Percentiles rank a stretch among this genome's conserved stretches.
Conservation (phyloP, 1,140 invertebrate species). For the Microvelia longipes region DNA sequence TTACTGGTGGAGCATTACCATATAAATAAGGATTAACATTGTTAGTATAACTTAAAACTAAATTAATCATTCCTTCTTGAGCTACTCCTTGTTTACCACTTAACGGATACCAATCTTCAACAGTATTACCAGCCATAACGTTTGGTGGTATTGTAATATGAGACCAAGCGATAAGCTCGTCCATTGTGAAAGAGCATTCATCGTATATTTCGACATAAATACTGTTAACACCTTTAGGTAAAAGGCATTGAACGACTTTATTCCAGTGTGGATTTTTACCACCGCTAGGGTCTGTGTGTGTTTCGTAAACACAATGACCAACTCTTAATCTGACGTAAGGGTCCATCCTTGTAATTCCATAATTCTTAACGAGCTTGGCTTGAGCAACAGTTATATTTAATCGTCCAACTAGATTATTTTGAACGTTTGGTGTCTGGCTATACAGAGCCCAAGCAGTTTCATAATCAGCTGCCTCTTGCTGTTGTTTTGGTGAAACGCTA, state of each 20-base stretch:
- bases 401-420: constrained; percentile 49
- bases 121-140: constrained; percentile 70
- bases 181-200: constrained; percentile 88
- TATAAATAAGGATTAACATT: constrained; percentile 13
- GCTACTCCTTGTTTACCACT: constrained; percentile 85
- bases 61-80: constrained; percentile 72
- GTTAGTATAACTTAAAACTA: constrained; percentile 60
- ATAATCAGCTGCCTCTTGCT: constrained; percentile 58
- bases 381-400: constrained; percentile 69
- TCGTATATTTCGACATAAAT: constrained; percentile 91
- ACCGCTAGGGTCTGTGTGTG: constrained; percentile 82
- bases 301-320: constrained; percentile 87
- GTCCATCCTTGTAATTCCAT: constrained; percentile 91
- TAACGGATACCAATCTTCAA: constrained; percentile 85
- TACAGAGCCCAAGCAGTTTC: constrained; percentile 65
- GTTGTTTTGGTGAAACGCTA: constrained; percentile 35
- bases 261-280: constrained; percentile 94
- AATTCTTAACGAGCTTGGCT: constrained; percentile 87
- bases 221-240: constrained; percentile 71
- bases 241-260: constrained; percentile 73
- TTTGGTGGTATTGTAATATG: constrained; percentile 66
- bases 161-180: constrained; percentile 87
- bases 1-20: constrained; percentile 25
- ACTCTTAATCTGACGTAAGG: constrained; percentile 84
- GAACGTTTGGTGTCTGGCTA: constrained; percentile 47